These are phyloP conservation scores for Trachurus trachurus DNA, from an alignment of 2,797 vertebrate genomes.

Conservation along the genomic window DNA sequence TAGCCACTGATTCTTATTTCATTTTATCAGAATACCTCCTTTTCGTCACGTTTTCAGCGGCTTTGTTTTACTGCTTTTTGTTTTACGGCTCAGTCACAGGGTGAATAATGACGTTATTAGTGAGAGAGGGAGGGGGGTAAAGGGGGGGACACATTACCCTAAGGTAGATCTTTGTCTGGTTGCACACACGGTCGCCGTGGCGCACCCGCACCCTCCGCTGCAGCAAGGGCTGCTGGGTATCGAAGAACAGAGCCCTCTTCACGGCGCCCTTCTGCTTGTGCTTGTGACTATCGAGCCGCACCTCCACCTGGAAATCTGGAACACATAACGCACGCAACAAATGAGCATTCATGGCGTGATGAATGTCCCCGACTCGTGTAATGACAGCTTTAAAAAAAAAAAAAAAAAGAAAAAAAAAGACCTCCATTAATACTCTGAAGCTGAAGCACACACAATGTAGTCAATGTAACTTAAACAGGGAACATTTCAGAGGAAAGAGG, in stretches of 20 bases:
- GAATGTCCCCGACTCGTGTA: slow-evolving; percentile 46
- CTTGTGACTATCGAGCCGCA: slow-evolving; percentile 91
- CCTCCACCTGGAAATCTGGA: slow-evolving; percentile 91
- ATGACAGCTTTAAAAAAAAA: slow-evolving; percentile 53
- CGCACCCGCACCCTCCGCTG: slow-evolving; percentile 81
- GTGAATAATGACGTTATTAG: not conserved
- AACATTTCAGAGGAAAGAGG: slow-evolving; percentile 41
- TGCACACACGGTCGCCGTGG: slow-evolving; percentile 85
- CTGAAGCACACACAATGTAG: slow-evolving; percentile 44
- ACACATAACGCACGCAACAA: slow-evolving; percentile 60
- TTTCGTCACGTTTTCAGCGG: not conserved
- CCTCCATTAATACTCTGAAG: slow-evolving; percentile 43
- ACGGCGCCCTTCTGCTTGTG: slow-evolving; percentile 90
- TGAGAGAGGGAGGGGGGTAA: slow-evolving; percentile 16
- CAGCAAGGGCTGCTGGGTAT: slow-evolving; percentile 85
- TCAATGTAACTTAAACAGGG: slow-evolving; percentile 45
- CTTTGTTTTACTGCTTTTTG: not conserved
- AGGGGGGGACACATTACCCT: slow-evolving; percentile 74
- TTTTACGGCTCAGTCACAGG: not conserved
- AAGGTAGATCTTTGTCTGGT: slow-evolving; percentile 91
- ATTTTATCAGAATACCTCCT: too few relatives aligned
- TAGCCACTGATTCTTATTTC: not conserved
- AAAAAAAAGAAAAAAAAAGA: slow-evolving; percentile 38
- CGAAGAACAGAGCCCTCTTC: slow-evolving; percentile 89
- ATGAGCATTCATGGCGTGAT: slow-evolving; percentile 64